Evolutionary conservation across 2,888 invertebrate genomes (phyloP), one percentile per base, ranked within the genome.

Genomic region (Dorcus parallelipipedus): DNA sequence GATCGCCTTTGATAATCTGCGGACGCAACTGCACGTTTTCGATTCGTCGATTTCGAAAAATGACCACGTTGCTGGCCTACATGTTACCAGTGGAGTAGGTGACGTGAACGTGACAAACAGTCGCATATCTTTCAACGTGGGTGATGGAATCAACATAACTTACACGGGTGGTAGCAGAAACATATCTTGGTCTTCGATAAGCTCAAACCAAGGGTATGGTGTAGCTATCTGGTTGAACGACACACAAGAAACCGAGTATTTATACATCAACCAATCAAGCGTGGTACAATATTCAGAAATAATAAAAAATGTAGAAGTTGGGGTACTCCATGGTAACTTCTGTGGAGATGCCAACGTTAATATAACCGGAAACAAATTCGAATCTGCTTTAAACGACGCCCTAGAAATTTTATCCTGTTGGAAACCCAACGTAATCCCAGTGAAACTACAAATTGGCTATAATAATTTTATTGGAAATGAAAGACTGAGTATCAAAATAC

Each of bases 141-240:
- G 95, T 1, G 95, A 95, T 71, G 99, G 98, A 0, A 84, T 99
- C 8, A 99, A 99, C 76, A 89, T 99, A 9, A 96, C 97, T 0
- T 94, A 94, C 60, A 91, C 93, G 3, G 98, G 99, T 0, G 99
- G 99, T 1, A 91, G 90, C 68, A 84, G 95, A 62, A 96, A 98
- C 71, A 84, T 99, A 60, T 97, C 97, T 9, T 83, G 88, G 67
- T 91, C 93, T 47, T 88, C 87, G 26, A 80, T 99, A 23, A 90
- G 89, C 52, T 90, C 92, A 0, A 99, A 99, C 77, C 84, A 85
- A 63, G 94, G 96, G 7, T 90, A 92, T 69, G 97, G 97, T 2
- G 77, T 95, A 20, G 90, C 95, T 0, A 84, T 95, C 7, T 96
- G 96, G 93, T 79, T 95, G 56, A 97, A 97, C 74, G 88, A 93